Percentiles rank a stretch among this genome's conserved stretches.
Evolutionary conservation across 2,797 vertebrate species (phyloP).

Genomic region (Echeneis naucrates): DNA sequence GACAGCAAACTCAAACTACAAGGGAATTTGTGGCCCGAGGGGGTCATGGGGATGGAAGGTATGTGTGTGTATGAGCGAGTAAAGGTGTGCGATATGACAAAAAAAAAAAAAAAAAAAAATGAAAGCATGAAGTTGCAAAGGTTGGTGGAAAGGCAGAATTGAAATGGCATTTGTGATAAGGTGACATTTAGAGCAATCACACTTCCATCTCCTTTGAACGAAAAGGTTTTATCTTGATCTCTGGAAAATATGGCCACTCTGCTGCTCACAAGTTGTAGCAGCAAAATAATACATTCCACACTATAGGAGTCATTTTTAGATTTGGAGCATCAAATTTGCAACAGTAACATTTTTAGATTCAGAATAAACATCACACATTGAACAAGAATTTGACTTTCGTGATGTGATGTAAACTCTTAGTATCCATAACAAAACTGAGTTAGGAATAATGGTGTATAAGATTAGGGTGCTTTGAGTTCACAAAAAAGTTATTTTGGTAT

Average conservation of each 20-base stretch:
- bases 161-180: slow-evolving; percentile 72
- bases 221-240: slow-evolving; percentile 60
- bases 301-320: neutral
- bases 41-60: slow-evolving; percentile 14
- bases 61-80: slow-evolving; percentile 1
- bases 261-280: slow-evolving; percentile 17
- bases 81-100: slow-evolving; percentile 23
- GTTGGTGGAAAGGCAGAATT: slow-evolving; percentile 38
- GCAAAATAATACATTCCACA: slow-evolving; percentile 1
- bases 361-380: neutral
- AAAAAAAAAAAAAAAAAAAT: too few relatives aligned
- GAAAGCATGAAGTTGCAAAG: slow-evolving; percentile 37
- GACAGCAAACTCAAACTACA: slow-evolving; percentile 56
- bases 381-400: neutral
- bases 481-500: neutral
- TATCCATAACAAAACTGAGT: neutral
- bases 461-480: slow-evolving; percentile 1
- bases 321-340: neutral
- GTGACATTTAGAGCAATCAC: slow-evolving; percentile 78
- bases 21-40: slow-evolving; percentile 33
- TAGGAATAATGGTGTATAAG: neutral
- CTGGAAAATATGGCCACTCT: slow-evolving; percentile 15
- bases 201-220: slow-evolving; percentile 60
- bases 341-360: fast-evolving
- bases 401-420: neutral